Percentiles rank a stretch among this genome's conserved stretches.
These are phyloP conservation scores for Cataglyphis albicans DNA, from an alignment of 2,888 invertebrate genomes.

Conservation along the genomic window DNA sequence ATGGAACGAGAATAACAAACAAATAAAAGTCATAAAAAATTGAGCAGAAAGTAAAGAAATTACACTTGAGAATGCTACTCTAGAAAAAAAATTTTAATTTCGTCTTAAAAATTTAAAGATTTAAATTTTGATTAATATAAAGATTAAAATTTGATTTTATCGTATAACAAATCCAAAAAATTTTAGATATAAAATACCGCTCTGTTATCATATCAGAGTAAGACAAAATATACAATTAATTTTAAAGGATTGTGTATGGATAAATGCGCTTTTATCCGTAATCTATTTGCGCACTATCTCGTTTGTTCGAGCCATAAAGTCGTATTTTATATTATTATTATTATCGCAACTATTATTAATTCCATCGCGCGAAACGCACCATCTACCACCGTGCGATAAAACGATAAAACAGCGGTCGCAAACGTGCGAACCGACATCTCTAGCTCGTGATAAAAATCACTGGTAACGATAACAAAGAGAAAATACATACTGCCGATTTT, in stretches of 20 bases:
- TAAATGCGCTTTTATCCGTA: conserved; percentile 9
- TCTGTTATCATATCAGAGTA: not conserved
- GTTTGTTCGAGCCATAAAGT: conserved; percentile 40
- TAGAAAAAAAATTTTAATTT: not conserved
- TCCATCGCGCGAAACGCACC: conserved; percentile 28
- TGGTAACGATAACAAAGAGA: conserved; percentile 43
- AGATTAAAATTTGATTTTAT: not conserved
- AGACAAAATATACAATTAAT: conserved; percentile 18
- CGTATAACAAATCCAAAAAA: not conserved
- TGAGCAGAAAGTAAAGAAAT: not conserved
- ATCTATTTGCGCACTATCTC: conserved; percentile 45
- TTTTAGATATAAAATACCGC: not conserved
- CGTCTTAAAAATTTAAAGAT: not conserved
- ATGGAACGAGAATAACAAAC: not conserved
- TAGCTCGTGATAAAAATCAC: conserved; percentile 51
- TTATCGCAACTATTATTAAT: conserved; percentile 58
- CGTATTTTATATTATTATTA: conserved; percentile 59
- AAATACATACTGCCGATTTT: conserved; percentile 43
- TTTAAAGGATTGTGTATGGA: conserved; percentile 10
- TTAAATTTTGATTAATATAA: not conserved
- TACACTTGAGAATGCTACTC: not conserved
- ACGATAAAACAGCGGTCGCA: conserved; percentile 34
- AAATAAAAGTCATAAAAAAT: not conserved
- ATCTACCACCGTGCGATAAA: conserved; percentile 43
- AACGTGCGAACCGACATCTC: conserved; percentile 29